Evolutionary conservation across 2,888 invertebrate species (phyloP).

Genomic region (Leptopterna dolabrata): DNA sequence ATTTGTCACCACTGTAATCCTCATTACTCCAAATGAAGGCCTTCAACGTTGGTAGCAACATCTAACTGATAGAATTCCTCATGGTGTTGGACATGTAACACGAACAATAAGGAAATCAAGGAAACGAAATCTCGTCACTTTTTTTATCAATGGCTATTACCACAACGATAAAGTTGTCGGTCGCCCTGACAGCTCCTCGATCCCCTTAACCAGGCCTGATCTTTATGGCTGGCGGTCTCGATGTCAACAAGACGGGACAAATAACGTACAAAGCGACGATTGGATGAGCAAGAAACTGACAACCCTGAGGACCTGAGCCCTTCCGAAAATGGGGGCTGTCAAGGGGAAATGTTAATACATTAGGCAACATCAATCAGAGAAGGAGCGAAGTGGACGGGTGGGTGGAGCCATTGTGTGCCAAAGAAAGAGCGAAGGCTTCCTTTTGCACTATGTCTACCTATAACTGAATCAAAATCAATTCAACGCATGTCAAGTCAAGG

Average conservation of each 20-base stretch:
- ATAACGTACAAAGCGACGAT: too few species aligned
- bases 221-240: neutral
- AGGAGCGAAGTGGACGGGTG: neutral
- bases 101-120: too few species aligned
- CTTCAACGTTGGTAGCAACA: too few species aligned
- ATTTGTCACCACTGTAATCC: too few species aligned
- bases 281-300: neutral
- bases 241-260: neutral
- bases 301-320: neutral
- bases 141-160: too few species aligned
- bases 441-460: neutral
- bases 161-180: neutral
- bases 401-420: neutral
- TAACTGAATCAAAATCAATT: too few species aligned
- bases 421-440: neutral
- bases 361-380: slow-evolving; percentile 5
- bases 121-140: too few species aligned
- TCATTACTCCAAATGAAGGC: too few species aligned
- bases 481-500: neutral
- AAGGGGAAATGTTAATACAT: slow-evolving; percentile 12
- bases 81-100: too few species aligned
- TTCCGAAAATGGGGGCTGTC: neutral
- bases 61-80: too few species aligned
- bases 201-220: neutral
- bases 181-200: neutral